phyloP scores from a whole-genome alignment of 2,888 invertebrate genomes.

The Malthinus flaveolus region DNA sequence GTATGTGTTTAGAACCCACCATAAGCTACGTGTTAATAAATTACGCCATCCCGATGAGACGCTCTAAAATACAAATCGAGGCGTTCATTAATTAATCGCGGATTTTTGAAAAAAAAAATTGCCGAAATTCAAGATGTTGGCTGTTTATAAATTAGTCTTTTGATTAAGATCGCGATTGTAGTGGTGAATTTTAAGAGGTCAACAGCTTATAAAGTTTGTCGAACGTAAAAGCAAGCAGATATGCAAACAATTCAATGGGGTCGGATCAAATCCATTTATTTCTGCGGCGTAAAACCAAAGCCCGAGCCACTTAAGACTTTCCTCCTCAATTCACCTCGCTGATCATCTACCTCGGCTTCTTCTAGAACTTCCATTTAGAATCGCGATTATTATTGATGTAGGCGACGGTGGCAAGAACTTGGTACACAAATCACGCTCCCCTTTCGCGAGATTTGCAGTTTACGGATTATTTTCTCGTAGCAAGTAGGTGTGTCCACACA shows the following conservation, averaged over 20 bases:
- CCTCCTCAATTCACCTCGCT: conserved; percentile 45
- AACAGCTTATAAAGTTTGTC: conserved; percentile 25
- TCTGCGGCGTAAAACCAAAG: conserved; percentile 46
- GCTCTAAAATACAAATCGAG: not conserved
- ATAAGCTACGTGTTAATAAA: too few species aligned
- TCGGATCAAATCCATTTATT: conserved; percentile 41
- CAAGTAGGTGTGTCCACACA: conserved; percentile 42
- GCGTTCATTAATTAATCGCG: not conserved
- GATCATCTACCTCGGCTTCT: conserved; percentile 38
- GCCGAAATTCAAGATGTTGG: not conserved
- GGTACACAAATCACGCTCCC: conserved; percentile 43
- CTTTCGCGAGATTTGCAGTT: conserved; percentile 31
- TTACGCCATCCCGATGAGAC: not conserved
- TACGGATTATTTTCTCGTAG: conserved; percentile 29
- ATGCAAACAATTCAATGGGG: conserved; percentile 42
- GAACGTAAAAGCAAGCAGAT: conserved; percentile 28
- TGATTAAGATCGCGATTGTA: conserved; percentile 17
- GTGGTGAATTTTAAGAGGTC: conserved; percentile 22
- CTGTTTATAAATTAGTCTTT: conserved; percentile 15
- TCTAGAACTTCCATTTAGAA: conserved; percentile 34
- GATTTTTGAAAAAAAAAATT: not conserved
- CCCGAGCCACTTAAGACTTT: conserved; percentile 49
- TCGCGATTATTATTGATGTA: conserved; percentile 40
- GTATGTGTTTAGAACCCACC: not conserved
- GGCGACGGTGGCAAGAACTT: conserved; percentile 38